These are phyloP conservation scores for Dendrolimus punctatus DNA, from an alignment of 1,140 invertebrate species.

Conservation along the genomic window DNA sequence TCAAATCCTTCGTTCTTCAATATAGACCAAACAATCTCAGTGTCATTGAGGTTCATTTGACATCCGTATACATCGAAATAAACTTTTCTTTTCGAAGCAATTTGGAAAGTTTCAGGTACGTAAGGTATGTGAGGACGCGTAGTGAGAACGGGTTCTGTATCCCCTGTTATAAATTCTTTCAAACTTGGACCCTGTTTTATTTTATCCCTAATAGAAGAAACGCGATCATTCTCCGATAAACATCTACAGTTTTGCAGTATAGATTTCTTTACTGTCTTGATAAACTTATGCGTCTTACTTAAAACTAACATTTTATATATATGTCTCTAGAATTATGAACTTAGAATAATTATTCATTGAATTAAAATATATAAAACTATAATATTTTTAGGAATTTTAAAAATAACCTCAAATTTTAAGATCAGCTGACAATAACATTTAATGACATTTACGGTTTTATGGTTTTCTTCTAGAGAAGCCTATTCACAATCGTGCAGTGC, in stretches of 20 bases:
- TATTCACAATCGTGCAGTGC: no score
- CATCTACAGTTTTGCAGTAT: slow-evolving; percentile 27
- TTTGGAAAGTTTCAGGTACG: slow-evolving; percentile 27
- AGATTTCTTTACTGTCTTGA: background rate
- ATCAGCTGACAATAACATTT: no score
- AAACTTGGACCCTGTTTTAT: slow-evolving; percentile 49
- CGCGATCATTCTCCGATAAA: slow-evolving; percentile 25
- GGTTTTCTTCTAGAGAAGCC: no score
- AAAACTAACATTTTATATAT: slow-evolving; percentile 9
- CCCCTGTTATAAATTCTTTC: slow-evolving; percentile 49
- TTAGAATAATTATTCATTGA: no score
- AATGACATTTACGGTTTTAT: no score
- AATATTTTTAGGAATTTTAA: no score
- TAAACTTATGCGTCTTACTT: slow-evolving; percentile 3
- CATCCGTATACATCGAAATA: slow-evolving; percentile 95
- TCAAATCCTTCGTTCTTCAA: slow-evolving; percentile 84
- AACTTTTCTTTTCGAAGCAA: slow-evolving; percentile 73
- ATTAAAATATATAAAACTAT: no score
- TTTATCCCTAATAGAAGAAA: slow-evolving; percentile 31
- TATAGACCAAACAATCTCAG: slow-evolving; percentile 93
- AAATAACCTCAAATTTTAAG: no score
- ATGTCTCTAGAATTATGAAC: background rate
- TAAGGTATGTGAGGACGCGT: slow-evolving; percentile 53
- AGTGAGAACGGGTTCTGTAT: slow-evolving; percentile 24
- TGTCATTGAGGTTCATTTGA: slow-evolving; percentile 98